Evolutionary conservation across 35 echinoderm and acorn worm genomes (phyloP).

Genomic region (Acanthaster planci): DNA sequence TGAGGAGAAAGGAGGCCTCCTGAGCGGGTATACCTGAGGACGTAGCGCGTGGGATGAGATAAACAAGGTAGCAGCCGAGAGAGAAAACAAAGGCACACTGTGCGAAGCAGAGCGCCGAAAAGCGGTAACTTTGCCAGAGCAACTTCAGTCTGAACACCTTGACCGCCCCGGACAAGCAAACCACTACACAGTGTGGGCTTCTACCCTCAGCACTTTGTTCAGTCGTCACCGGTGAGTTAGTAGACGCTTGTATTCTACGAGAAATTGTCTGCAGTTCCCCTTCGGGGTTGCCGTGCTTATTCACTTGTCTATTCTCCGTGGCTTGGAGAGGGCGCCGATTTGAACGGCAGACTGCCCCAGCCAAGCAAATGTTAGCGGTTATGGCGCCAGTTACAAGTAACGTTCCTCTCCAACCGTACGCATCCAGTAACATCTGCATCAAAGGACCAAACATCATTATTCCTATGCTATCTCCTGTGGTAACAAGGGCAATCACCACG

Average conservation of each 20-base stretch:
- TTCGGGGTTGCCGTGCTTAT: neutral
- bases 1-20: neutral
- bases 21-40: neutral
- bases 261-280: neutral
- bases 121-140: neutral
- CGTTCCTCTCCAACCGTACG: conserved; percentile 29
- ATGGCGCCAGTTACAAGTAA: neutral
- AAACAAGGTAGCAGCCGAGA: neutral
- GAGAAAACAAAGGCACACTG: neutral
- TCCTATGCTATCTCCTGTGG: neutral
- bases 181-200: too few relatives aligned
- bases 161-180: neutral
- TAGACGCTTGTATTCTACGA: too few relatives aligned
- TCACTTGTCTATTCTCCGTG: neutral
- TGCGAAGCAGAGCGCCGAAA: neutral
- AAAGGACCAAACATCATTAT: conserved; percentile 13
- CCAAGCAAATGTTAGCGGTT: neutral
- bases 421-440: neutral
- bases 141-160: conserved; percentile 13
- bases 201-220: too few relatives aligned
- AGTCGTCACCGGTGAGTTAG: too few relatives aligned
- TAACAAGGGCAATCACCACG: neutral
- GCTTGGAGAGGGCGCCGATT: neutral
- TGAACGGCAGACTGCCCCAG: neutral
- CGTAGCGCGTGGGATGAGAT: neutral